phyloP scores from a whole-genome alignment of 2,113 vertebrate genomes.

The Melanocharis versteri region DNA sequence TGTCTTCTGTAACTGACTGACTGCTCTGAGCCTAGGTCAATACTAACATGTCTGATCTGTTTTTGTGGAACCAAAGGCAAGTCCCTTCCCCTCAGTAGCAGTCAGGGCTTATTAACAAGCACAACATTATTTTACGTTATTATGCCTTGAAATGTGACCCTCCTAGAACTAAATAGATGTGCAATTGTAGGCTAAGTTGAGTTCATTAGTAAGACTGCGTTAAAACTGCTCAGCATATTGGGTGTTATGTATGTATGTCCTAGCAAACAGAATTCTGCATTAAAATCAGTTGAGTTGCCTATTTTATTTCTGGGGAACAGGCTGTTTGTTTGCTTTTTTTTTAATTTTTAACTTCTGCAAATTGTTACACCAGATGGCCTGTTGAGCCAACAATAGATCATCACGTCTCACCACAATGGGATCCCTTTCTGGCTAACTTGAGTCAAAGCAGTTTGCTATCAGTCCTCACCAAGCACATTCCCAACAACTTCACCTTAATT shows the following conservation, averaged over 20 bases:
- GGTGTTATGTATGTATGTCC: not conserved
- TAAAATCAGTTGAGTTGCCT: not conserved
- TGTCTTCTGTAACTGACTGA: not conserved
- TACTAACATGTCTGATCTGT: not conserved
- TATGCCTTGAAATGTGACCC: not conserved
- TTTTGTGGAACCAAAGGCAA: not conserved
- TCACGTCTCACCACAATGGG: not conserved
- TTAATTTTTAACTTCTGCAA: not conserved
- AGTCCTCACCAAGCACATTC: not conserved
- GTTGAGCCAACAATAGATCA: slow-evolving; percentile 38
- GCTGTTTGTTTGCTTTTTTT: not conserved
- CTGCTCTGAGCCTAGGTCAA: not conserved
- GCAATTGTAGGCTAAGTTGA: not conserved
- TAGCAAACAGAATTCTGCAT: not conserved
- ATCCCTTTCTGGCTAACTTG: not conserved
- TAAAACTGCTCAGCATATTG: not conserved
- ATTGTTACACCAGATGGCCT: slow-evolving; percentile 32
- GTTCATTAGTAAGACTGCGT: not conserved
- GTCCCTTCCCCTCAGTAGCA: not conserved
- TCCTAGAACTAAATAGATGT: not conserved
- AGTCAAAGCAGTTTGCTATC: not conserved
- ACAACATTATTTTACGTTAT: not conserved
- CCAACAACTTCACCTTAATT: not conserved
- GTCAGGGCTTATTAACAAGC: not conserved
- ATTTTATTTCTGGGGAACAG: not conserved